phyloP scores from a whole-genome alignment of 2,888 invertebrate species.

The Pachliopta kotzebuea region DNA sequence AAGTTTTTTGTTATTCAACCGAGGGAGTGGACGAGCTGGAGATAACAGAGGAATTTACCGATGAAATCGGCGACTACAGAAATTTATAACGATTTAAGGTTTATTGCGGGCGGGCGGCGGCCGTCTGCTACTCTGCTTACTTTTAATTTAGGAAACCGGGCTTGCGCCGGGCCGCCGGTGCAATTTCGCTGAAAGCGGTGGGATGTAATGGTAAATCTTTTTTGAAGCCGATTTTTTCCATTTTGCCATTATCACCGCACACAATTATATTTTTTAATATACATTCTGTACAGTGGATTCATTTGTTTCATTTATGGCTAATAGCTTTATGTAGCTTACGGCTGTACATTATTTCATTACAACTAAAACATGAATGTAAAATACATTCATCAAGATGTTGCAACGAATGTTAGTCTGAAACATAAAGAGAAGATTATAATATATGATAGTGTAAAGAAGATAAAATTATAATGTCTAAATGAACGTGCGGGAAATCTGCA shows the following conservation, averaged over 20 bases:
- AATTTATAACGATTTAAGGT: conserved; percentile 46
- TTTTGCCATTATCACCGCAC: conserved; percentile 6
- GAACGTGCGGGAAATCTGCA: conserved; percentile 15
- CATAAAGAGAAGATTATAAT: background rate
- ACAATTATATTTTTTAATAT: conserved; percentile 6
- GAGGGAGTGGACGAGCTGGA: too few relatives aligned
- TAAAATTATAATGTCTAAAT: conserved; percentile 7
- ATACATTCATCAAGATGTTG: too few relatives aligned
- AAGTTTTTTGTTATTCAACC: conserved; percentile 10
- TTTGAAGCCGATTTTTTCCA: conserved; percentile 16
- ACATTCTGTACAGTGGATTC: background rate
- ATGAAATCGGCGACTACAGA: conserved; percentile 44
- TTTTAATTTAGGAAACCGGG: conserved; percentile 61
- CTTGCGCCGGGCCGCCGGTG: conserved; percentile 40
- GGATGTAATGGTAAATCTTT: conserved; percentile 17
- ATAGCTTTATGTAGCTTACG: background rate
- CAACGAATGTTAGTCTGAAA: too few relatives aligned
- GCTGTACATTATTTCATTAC: too few relatives aligned
- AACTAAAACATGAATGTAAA: too few relatives aligned
- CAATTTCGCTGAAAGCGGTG: conserved; percentile 26
- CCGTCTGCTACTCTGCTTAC: conserved; percentile 51
- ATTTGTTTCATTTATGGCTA: background rate
- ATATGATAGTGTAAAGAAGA: background rate
- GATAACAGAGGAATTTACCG: conserved; percentile 29
- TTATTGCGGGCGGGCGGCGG: conserved; percentile 39